Percentiles rank a stretch among this genome's conserved stretches.
These are phyloP conservation scores for Erythrolamprus reginae DNA, from an alignment of 2,113 vertebrate species.

Conservation along the genomic window DNA sequence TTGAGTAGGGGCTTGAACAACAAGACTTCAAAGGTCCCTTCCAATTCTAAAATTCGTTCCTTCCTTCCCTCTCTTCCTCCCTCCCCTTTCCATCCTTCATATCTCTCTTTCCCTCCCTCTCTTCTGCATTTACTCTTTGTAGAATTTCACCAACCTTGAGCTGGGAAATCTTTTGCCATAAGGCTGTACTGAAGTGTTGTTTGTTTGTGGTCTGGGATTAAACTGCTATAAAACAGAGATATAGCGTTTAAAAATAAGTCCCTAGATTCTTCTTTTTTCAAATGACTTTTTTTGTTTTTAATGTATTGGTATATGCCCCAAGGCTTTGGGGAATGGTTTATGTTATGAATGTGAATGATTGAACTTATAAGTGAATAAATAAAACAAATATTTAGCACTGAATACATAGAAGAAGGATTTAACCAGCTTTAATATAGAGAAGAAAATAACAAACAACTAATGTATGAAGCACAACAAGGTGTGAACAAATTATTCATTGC, in stretches of 20 bases:
- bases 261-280: neutral
- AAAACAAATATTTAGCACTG: slow-evolving; percentile 55
- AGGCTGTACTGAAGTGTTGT: neutral
- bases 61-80: neutral
- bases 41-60: neutral
- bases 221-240: neutral
- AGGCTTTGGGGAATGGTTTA: neutral
- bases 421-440: slow-evolving; percentile 67
- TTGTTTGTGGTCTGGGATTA: neutral
- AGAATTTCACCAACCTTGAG: neutral
- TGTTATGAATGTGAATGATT: neutral
- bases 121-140: neutral
- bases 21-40: neutral
- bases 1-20: neutral
- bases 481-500: slow-evolving; percentile 68
- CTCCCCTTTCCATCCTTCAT: too few relatives aligned
- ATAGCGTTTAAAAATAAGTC: neutral
- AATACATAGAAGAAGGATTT: slow-evolving; percentile 56
- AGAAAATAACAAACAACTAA: slow-evolving; percentile 61
- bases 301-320: neutral
- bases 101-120: neutral
- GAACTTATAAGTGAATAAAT: neutral
- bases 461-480: slow-evolving; percentile 57
- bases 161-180: neutral
- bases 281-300: neutral